Base-by-base conservation (phyloP, 2,797 vertebrate genomes). In the Hydrolagus colliei region DNA sequence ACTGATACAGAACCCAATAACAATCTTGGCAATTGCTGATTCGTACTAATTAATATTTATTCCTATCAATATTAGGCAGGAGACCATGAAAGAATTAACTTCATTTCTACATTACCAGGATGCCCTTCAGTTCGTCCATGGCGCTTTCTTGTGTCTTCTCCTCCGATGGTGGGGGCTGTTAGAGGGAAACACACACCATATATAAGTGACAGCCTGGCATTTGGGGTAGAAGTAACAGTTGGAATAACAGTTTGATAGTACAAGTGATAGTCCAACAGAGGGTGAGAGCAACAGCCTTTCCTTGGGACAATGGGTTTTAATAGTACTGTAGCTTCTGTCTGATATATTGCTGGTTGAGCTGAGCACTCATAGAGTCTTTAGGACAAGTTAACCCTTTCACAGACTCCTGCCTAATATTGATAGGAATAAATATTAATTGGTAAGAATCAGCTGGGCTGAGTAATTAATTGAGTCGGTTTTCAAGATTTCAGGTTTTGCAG, bases 121-220 rank as follows among this genome's bases (percentile, higher is more conserved):
- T 95, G 86, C 94, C 93, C 89, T 94, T 95, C 74, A 95, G 93
- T n/a, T 95, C 94, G 0, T 95, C 94, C 94, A 95, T 95, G 85
- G 94, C 94, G 22, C 94, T 95, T 88, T 95, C 94, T 88, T 93
- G 93, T 3, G 82, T 91, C 16, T 93, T 94, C 88, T 94, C 93
- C 88, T 95, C 94, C 85, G 84, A 82, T 11, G 75, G 52, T 2
- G 88, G 89, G 73, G 89, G 91, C 72, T 89, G 92, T 92, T 93
- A n/a, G 79, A 13, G 32, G 6, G 12, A 20, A 84, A 84, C 79
- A 84, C 32, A 84, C 65, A 71, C 9, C 65, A 10, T 27, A 27
- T 52, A 71, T 71, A 18, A 84, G 52, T 84, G 18, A 84, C 13
- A 10, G 79, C 14, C 18, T 71, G 20, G 59, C 79, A 84, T 27